phyloP scores from a whole-genome alignment of 2,113 vertebrate genomes.

The Pseudonaja textilis region DNA sequence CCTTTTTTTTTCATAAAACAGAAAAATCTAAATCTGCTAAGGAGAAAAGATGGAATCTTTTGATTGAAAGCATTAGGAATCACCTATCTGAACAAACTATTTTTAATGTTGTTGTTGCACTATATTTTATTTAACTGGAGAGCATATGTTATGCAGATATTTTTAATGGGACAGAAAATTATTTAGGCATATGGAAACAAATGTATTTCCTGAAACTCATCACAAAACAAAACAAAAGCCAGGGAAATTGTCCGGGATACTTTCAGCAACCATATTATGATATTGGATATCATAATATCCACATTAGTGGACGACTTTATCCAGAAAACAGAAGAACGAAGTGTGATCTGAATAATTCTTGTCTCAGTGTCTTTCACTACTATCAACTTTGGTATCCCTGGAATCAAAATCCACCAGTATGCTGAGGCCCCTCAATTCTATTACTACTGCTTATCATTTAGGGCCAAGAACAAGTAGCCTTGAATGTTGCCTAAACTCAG shows the following conservation, averaged over 20 bases:
- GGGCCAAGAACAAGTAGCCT: not conserved
- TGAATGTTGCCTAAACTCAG: not conserved
- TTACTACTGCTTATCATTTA: not conserved
- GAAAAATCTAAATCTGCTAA: too few relatives aligned
- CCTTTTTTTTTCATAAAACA: not conserved
- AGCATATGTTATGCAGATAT: not conserved
- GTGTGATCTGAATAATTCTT: not conserved
- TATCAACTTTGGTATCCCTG: not conserved
- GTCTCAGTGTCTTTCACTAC: not conserved
- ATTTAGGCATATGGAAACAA: not conserved
- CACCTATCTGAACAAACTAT: too few relatives aligned
- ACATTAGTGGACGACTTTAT: not conserved
- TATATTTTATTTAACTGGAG: not conserved
- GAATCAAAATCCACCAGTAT: not conserved
- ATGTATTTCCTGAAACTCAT: not conserved
- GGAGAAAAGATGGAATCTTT: too few relatives aligned
- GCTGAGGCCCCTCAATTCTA: not conserved
- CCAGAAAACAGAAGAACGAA: not conserved
- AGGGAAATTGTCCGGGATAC: not conserved
- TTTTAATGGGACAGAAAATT: not conserved
- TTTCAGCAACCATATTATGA: not conserved
- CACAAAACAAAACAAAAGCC: not conserved
- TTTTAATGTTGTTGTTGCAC: not conserved
- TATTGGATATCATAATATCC: not conserved
- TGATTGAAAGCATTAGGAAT: too few relatives aligned